A percentile compares a stretch with the other conserved stretches of the same genome.
These are phyloP conservation scores for Troides helena DNA, from an alignment of 2,888 invertebrate genomes.

Conservation along the genomic window DNA sequence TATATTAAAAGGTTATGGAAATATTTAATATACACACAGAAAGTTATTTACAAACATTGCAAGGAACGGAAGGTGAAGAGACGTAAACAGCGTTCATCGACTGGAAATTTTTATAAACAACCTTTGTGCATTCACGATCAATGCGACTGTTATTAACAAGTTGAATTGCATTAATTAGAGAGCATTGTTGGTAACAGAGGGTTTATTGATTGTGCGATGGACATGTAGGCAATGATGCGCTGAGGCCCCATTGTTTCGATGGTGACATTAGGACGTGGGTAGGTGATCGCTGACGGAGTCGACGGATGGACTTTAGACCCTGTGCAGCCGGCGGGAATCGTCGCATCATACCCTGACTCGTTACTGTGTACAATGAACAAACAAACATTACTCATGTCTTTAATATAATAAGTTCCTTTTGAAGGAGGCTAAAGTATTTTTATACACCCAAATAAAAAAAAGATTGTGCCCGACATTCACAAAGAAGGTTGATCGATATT, in stretches of 20 bases:
- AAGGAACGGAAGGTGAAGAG: not conserved
- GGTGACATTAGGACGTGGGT: constrained; percentile 14
- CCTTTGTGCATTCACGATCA: constrained; percentile 20
- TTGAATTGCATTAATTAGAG: constrained; percentile 18
- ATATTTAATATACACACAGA: too few relatives aligned
- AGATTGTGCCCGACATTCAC: too few relatives aligned
- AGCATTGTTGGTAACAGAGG: constrained; percentile 19
- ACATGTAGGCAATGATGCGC: constrained; percentile 10
- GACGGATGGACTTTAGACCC: constrained; percentile 30
- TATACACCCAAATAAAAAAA: too few relatives aligned
- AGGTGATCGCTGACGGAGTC: constrained; percentile 15
- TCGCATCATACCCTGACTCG: constrained; percentile 7
- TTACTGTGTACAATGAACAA: constrained; percentile 3
- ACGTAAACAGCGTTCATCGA: constrained; percentile 9
- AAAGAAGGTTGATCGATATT: too few relatives aligned
- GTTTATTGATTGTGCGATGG: constrained; percentile 18
- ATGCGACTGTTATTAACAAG: constrained; percentile 9
- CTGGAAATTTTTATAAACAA: constrained; percentile 18
- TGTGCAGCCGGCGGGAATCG: constrained; percentile 17
- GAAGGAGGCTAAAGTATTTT: too few relatives aligned
- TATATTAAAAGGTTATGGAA: too few relatives aligned
- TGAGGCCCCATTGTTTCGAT: constrained; percentile 12
- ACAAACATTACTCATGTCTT: not conserved
- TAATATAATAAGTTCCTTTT: too few relatives aligned
- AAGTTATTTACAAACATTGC: too few relatives aligned